Conservation (phyloP, 2,888 invertebrate genomes). For the Cenopis cana region DNA sequence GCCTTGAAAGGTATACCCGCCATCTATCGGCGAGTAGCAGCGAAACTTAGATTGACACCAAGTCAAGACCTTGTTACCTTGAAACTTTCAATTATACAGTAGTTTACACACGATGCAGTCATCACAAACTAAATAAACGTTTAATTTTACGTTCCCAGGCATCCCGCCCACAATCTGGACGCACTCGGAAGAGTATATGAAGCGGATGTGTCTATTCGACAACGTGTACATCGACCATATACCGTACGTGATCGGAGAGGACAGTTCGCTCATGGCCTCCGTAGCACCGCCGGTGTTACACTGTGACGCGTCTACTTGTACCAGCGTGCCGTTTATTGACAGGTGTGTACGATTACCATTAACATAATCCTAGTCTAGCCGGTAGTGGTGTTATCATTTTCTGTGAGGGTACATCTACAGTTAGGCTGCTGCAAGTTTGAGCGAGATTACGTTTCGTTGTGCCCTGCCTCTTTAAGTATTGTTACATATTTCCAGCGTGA, state of each 20-base stretch:
- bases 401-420: too few species aligned
- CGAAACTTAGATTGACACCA: too few species aligned
- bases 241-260: slow-evolving; percentile 77
- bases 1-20: too few species aligned
- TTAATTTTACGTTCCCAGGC: slow-evolving; percentile 56
- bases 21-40: too few species aligned
- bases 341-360: slow-evolving; percentile 58
- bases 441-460: too few species aligned
- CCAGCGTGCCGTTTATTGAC: slow-evolving; percentile 79
- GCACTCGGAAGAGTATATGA: slow-evolving; percentile 77
- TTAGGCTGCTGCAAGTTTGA: too few species aligned
- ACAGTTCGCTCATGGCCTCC: slow-evolving; percentile 74
- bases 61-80: too few species aligned
- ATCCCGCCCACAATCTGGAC: slow-evolving; percentile 77
- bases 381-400: too few species aligned
- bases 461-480: not conserved
- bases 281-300: slow-evolving; percentile 79
- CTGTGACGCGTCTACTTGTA: slow-evolving; percentile 79
- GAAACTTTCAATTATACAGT: too few species aligned
- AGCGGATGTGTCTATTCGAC: slow-evolving; percentile 76
- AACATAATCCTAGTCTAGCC: too few species aligned
- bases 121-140: too few species aligned
- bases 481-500: slow-evolving; percentile 60
- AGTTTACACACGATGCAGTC: too few species aligned
- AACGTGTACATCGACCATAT: slow-evolving; percentile 77